These are phyloP conservation scores for Enoplosus armatus DNA, from an alignment of 2,797 vertebrate genomes.

Conservation along the genomic window DNA sequence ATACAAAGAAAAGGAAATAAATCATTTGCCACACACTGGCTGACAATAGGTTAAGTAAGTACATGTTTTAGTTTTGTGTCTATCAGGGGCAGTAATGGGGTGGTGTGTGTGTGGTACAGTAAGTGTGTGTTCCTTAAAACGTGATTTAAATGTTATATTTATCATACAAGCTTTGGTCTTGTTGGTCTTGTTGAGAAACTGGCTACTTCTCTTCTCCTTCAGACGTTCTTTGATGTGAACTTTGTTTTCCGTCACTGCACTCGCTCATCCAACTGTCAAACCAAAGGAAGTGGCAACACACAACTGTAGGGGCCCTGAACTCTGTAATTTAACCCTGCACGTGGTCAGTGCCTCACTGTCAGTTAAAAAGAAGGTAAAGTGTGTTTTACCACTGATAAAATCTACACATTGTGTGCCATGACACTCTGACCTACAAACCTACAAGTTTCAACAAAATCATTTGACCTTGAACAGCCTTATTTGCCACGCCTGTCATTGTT, in stretches of 20 bases:
- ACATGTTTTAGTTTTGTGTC: slow-evolving; percentile 29
- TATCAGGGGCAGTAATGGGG: slow-evolving; percentile 24
- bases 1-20: background rate
- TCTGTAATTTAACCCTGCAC: slow-evolving; percentile 23
- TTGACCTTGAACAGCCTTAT: slow-evolving; percentile 45
- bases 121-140: too few relatives aligned
- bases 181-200: slow-evolving; percentile 1
- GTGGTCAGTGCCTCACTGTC: slow-evolving; percentile 35
- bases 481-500: slow-evolving; percentile 53
- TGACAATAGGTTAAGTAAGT: slow-evolving; percentile 22
- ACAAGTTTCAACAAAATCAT: slow-evolving; percentile 51
- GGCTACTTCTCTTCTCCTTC: background rate
- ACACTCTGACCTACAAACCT: slow-evolving; percentile 7
- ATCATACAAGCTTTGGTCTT: background rate
- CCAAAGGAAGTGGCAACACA: slow-evolving; percentile 70
- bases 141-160: too few relatives aligned
- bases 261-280: slow-evolving; percentile 67
- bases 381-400: slow-evolving; percentile 14
- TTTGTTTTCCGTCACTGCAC: slow-evolving; percentile 26
- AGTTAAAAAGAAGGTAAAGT: background rate
- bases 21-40: slow-evolving; percentile 1
- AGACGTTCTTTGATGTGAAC: slow-evolving; percentile 33
- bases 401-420: slow-evolving; percentile 1
- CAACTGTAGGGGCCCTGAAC: slow-evolving; percentile 11
- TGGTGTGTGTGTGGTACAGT: slow-evolving; percentile 4